Percentiles rank a stretch among this genome's conserved stretches.
These are phyloP conservation scores for Drosophila paulistorum DNA, from an alignment of 1,140 invertebrate genomes.

Conservation along the genomic window DNA sequence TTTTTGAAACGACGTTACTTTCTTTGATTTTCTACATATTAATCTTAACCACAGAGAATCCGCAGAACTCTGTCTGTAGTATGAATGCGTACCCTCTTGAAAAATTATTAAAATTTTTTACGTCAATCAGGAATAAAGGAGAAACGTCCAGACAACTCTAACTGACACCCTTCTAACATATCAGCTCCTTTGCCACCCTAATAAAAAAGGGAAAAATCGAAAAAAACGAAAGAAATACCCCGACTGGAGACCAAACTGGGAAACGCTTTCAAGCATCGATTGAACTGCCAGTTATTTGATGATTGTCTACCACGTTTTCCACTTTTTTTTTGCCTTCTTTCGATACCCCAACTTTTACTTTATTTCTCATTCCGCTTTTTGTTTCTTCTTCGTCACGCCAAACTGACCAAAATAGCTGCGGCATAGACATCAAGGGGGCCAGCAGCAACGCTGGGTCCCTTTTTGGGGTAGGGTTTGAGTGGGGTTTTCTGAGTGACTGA, in stretches of 20 bases:
- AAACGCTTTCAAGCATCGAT: slow-evolving; percentile 51
- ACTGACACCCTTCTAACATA: slow-evolving; percentile 5
- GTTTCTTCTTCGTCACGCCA: slow-evolving; percentile 42
- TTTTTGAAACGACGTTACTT: background rate
- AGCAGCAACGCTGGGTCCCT: background rate
- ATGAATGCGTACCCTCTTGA: background rate
- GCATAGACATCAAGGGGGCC: slow-evolving; percentile 16
- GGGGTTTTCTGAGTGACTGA: slow-evolving; percentile 13
- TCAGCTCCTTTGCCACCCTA: background rate
- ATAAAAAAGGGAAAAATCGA: background rate
- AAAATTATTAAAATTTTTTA: slow-evolving; percentile 18
- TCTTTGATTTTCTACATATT: background rate
- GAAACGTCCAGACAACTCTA: slow-evolving; percentile 12
- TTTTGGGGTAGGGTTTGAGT: background rate
- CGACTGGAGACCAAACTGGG: slow-evolving; percentile 25
- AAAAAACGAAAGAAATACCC: slow-evolving; percentile 8
- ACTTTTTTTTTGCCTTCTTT: slow-evolving; percentile 23
- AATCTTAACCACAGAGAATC: background rate
- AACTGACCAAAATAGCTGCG: slow-evolving; percentile 52
- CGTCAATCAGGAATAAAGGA: background rate
- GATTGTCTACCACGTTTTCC: slow-evolving; percentile 54
- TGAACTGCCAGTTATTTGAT: slow-evolving; percentile 59
- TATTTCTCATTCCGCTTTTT: slow-evolving; percentile 13
- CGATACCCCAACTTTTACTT: background rate
- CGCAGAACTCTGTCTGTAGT: background rate